Evolutionary conservation across 1,140 invertebrate species (phyloP), one percentile per base, ranked within the genome.

Genomic region (Coenobita brevimanus): DNA sequence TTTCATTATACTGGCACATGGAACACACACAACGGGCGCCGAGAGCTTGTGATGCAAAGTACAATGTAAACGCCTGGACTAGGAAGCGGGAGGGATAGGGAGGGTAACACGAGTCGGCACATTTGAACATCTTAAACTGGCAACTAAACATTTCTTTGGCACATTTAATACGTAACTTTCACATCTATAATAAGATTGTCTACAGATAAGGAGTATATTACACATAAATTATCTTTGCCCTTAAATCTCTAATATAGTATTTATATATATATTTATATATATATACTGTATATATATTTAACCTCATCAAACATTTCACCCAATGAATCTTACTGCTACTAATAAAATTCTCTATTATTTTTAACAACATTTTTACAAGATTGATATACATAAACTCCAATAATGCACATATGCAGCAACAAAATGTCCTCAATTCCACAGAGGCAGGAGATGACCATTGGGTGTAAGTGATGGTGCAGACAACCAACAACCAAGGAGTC

Each of bases 181-280:
- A 87, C 85, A 87, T 87, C 85, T 81, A 87, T 81, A 80, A 80
- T 87, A 87, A 76, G 85, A 87, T 87, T 87, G 85, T 87, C 85
- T 87, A 87, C 85, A 87, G 85, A 87, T 87, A 85, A 73, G 84
- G 75, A 78, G 60, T 87, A 80, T 87, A 87, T 71, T 73, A 87
- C 85, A 87, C 85, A 87, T 80, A 43, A 81, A 87, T 64, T 17
- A 62, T 80, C 79, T 81, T 71, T 60, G 67, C 62, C 62, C 62
- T 81, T 85, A 78, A n/a, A 67, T 67, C 57, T 79, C 71, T 85
- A 85, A 67, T 81, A 50, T 46, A 79, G 43, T 50, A 71, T 69
- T 38, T 73, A 73, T 73, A 73, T 73, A 73, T 73, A 73, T 73
- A 36, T 73, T 33, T 73, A 73, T 73, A 73, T 73, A 73, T 73